Evolutionary conservation across 2,888 invertebrate genomes (phyloP), one percentile per base, ranked within the genome.

Genomic region (Urechis unicinctus): DNA sequence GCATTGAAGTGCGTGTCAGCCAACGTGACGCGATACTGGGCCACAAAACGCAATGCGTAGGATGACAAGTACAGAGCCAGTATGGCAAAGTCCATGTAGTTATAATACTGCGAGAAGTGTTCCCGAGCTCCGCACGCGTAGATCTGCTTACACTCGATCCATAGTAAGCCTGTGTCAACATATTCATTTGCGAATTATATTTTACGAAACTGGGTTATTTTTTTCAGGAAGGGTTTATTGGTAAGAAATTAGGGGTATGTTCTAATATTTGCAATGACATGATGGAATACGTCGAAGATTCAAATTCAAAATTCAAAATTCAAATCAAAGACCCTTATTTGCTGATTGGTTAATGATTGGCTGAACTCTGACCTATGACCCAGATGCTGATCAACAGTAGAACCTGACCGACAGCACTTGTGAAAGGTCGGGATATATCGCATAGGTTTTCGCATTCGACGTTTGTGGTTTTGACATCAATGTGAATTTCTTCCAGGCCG

Each of bases 121-220:
- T 70, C 70, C 28, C 72, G 61, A 29, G 74, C 68, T 46, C 77
- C 77, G 54, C 71, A 70, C 63, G 62, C 67, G 65, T 77, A 76
- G 44, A 78, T 70, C 60, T 77, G 75, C 63, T 78, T 78, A 64
- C 75, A 74, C 61, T 78, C 78, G 62, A 73, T 75, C 72, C 75
- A 75, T 45, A 78, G 61, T 52, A 76, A 63, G 58, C 78, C 78
- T 77, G 67, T 3, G 66, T 60, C 17, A 17, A 36, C 4, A 28
- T n/a, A 31, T 21, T 22, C 13, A 5, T 36, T 46, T 49, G 52
- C 21, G 28, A 36, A n/a, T n/a, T n/a, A 26, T 26, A 29, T 47
- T 13, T 46, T n/a, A 21, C 41, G 28, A 26, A 57, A 42, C 17
- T 58, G 43, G n/a, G n/a, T n/a, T n/a, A n/a, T n/a, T n/a, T n/a